These are phyloP conservation scores for Synergus japonicus DNA, from an alignment of 2,888 invertebrate species.

Conservation along the genomic window DNA sequence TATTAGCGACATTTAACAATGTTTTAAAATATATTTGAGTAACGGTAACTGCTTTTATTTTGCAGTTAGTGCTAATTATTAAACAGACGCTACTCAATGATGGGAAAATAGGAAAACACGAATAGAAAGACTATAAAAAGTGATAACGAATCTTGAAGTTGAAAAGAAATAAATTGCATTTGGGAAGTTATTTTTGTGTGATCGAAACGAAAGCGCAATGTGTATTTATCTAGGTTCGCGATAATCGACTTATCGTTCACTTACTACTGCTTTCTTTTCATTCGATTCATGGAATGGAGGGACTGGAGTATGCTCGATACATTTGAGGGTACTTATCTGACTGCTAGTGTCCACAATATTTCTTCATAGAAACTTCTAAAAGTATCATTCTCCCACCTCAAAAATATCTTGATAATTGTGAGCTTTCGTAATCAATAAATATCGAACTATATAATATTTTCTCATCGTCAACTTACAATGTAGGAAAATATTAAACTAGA, in stretches of 20 bases:
- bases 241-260: slow-evolving; percentile 70
- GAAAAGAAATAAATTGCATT: slow-evolving; percentile 42
- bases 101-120: slow-evolving; percentile 13
- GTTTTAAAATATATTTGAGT: no score
- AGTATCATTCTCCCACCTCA: background rate
- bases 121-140: slow-evolving; percentile 5
- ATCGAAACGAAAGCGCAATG: slow-evolving; percentile 54
- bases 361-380: slow-evolving; percentile 28
- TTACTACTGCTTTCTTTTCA: slow-evolving; percentile 73
- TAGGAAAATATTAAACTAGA: no score
- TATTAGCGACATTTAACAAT: no score
- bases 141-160: slow-evolving; percentile 16
- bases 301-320: slow-evolving; percentile 43
- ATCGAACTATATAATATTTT: background rate
- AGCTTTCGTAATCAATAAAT: background rate
- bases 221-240: slow-evolving; percentile 69
- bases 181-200: slow-evolving; percentile 37
- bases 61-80: background rate
- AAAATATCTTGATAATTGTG: background rate
- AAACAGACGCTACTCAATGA: background rate
- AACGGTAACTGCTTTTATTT: no score
- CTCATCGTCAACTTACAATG: no score
- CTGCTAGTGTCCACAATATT: slow-evolving; percentile 6
- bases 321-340: slow-evolving; percentile 30
- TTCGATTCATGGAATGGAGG: slow-evolving; percentile 64